Evolutionary conservation across 2,113 vertebrate species (phyloP).

Genomic region (Sminthopsis crassicaudata): DNA sequence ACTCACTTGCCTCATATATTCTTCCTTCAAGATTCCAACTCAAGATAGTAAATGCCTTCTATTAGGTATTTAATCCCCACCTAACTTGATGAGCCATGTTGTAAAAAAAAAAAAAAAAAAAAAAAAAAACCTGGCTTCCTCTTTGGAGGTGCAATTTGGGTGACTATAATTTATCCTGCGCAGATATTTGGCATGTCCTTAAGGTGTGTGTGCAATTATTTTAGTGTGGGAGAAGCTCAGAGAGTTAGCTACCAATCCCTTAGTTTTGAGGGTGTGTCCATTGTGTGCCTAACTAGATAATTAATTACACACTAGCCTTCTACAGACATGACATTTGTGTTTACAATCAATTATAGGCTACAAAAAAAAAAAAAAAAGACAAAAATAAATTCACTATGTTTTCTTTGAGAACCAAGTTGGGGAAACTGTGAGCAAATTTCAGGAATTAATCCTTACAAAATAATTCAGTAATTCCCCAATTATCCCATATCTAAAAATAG

Average conservation of each 20-base stretch:
- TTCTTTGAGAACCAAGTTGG: slow-evolving; percentile 60
- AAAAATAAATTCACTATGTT: slow-evolving; percentile 51
- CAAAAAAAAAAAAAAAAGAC: slow-evolving; percentile 28
- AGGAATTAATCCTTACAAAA: slow-evolving; percentile 64
- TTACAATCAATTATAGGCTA: slow-evolving; percentile 61
- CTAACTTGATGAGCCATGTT: slow-evolving; percentile 69
- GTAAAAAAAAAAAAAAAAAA: slow-evolving; percentile 73
- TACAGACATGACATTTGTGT: slow-evolving; percentile 49
- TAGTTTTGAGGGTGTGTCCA: slow-evolving; percentile 73
- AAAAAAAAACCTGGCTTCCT: slow-evolving; percentile 73
- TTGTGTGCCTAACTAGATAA: slow-evolving; percentile 57
- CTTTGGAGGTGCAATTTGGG: slow-evolving; percentile 45
- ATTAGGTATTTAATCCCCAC: slow-evolving; percentile 56
- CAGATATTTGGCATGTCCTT: slow-evolving; percentile 52
- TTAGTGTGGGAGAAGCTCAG: slow-evolving; percentile 72
- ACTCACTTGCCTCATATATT: slow-evolving; percentile 6
- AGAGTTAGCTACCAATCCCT: slow-evolving; percentile 55
- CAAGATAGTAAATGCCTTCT: slow-evolving; percentile 49
- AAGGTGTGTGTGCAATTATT: slow-evolving; percentile 64
- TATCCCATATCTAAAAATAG: slow-evolving; percentile 64
- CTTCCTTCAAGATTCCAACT: slow-evolving; percentile 48
- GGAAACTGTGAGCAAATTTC: slow-evolving; percentile 66
- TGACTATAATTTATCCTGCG: slow-evolving; percentile 47
- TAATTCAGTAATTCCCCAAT: slow-evolving; percentile 64
- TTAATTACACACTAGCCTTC: slow-evolving; percentile 69